phyloP scores from a whole-genome alignment of 2,113 vertebrate species.

The Numenius arquata region DNA sequence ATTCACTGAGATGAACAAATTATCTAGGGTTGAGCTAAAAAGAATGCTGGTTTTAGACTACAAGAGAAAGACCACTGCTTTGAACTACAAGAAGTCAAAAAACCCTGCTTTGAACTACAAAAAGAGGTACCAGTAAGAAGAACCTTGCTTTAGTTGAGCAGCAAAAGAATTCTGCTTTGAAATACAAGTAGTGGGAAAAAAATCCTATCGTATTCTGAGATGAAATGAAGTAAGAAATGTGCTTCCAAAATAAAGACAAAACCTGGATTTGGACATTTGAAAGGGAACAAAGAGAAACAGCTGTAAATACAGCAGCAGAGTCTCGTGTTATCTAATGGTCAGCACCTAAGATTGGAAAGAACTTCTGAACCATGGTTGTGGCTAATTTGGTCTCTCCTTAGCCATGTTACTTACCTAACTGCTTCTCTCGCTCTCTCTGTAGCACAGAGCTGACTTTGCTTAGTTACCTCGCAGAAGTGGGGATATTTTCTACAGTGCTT shows the following conservation, averaged over 20 bases:
- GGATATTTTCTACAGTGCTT: neutral
- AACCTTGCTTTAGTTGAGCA: constrained; percentile 9
- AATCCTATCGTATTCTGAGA: neutral
- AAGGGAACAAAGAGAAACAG: neutral
- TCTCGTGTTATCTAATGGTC: neutral
- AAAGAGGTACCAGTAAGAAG: constrained; percentile 37
- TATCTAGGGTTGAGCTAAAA: constrained; percentile 49
- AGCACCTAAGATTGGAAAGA: neutral
- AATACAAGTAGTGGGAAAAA: constrained; percentile 5
- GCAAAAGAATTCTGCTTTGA: constrained; percentile 54
- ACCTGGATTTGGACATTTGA: neutral
- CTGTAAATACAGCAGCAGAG: neutral
- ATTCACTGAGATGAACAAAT: constrained; percentile 47
- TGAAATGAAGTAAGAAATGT: constrained; percentile 17
- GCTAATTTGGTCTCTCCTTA: neutral
- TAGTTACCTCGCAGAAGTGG: neutral
- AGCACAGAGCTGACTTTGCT: neutral
- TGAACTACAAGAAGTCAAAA: constrained; percentile 58
- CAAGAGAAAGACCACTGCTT: constrained; percentile 51
- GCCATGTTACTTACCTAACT: neutral
- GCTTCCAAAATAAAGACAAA: constrained; percentile 22
- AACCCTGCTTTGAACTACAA: constrained; percentile 53
- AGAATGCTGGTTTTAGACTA: constrained; percentile 34
- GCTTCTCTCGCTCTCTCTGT: neutral
- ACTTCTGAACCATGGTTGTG: neutral